Conservation (phyloP, 2,888 invertebrate species). For the Tortrix viridana region DNA sequence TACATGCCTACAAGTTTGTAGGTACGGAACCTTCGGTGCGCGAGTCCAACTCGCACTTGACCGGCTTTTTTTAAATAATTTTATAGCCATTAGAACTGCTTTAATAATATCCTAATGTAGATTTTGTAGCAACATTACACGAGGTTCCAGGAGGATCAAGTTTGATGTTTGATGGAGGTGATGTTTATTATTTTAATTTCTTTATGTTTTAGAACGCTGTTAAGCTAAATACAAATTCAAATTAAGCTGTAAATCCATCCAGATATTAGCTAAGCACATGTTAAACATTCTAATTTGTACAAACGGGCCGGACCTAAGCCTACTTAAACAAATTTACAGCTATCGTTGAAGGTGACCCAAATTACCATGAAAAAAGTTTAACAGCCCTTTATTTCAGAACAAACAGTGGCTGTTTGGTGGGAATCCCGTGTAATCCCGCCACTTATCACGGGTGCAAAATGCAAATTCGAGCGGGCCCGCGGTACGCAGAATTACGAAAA, state of each 20-base stretch:
- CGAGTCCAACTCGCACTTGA: no score
- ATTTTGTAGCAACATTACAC: no score
- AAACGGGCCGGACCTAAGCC: constrained; percentile 71
- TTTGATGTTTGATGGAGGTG: no score
- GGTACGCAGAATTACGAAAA: constrained; percentile 78
- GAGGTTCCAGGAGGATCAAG: no score
- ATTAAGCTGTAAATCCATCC: constrained; percentile 36
- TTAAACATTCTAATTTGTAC: constrained; percentile 68
- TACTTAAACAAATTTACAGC: constrained; percentile 82
- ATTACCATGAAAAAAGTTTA: constrained; percentile 83
- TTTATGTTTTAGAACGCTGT: neutral
- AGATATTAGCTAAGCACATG: constrained; percentile 48
- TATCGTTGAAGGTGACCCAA: constrained; percentile 81
- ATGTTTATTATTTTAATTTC: no score
- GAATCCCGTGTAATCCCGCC: constrained; percentile 81
- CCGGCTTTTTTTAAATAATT: constrained; percentile 29
- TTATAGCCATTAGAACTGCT: neutral
- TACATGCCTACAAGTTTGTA: no score
- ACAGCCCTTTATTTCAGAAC: constrained; percentile 82
- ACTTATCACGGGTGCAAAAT: constrained; percentile 85
- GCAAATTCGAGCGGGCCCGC: constrained; percentile 75
- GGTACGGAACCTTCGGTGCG: no score
- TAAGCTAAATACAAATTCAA: constrained; percentile 28
- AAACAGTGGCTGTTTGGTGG: constrained; percentile 80
- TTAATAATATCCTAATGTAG: neutral